Base-by-base conservation (phyloP, 2,888 invertebrate genomes). In the Ectemnius cavifrons region DNA sequence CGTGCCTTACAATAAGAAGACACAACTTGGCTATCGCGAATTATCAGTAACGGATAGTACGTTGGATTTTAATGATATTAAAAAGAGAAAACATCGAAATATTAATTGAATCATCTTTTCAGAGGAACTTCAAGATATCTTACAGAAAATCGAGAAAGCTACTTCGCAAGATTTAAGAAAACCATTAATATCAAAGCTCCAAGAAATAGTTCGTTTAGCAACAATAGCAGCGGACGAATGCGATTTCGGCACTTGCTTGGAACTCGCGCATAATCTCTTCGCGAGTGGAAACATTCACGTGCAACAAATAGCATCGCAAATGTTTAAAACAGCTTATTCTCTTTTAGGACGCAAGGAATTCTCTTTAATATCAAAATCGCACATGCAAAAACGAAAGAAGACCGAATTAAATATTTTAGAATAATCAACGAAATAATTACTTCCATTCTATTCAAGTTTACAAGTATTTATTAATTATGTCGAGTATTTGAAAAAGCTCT, bases 141-240 rank as follows among this genome's bases (percentile, higher is more conserved):
- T 98, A 65, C 92, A 93, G 63, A 92, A 93, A 83, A 92, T 97
- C 62, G 92, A 93, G 59, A 92, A 94, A 59, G 93, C 94, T 13
- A 92, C 92, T 75, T 90, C 92, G 4, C 92, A 94, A 27, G 92
- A 91, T 13, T 94, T 95, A 77, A 94, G 93, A 83, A 92, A 93
- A 73, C 92, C 92, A 63, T 91, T 93, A 45, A 92, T 96, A 73
- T 94, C 95, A 23, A 93, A 95, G 37, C 89, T 98, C 3, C 96
- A 97, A 84, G 96, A 97, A 70, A 92, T 97, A 1, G 94, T 97
- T 74, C 97, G 96, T 3, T 94, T 94, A 69, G 95, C 97, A 5
- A 96, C 94, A 89, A 97, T 97, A 89, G 99, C 98, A 0, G 94
- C 96, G 70, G 99, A 99, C 88, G 99, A 99, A 90, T 96, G 96